These are phyloP conservation scores for Aythya baeri DNA, from an alignment of 2,113 vertebrate genomes.

Conservation along the genomic window DNA sequence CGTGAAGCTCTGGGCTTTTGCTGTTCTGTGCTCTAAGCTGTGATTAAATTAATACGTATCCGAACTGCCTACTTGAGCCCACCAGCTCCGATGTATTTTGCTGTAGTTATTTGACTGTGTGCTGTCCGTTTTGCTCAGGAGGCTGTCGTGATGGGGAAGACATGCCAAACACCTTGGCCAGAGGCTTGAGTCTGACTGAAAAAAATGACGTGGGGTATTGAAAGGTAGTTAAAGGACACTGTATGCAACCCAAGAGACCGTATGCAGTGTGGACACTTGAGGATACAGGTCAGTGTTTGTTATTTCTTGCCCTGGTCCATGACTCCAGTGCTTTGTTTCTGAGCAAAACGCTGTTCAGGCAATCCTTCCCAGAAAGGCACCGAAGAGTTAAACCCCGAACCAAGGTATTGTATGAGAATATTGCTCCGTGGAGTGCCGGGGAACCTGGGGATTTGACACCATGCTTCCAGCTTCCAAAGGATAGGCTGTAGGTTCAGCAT, in stretches of 20 bases:
- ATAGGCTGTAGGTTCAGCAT: not conserved
- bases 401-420: not conserved
- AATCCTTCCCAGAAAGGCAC: not conserved
- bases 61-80: not conserved
- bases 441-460: not conserved
- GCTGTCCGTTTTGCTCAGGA: not conserved
- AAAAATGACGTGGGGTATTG: not conserved
- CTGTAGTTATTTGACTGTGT: not conserved
- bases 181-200: not conserved
- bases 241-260: not conserved
- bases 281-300: not conserved
- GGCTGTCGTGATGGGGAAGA: not conserved
- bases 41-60: not conserved
- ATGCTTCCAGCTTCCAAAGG: not conserved
- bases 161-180: not conserved
- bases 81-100: not conserved
- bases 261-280: not conserved
- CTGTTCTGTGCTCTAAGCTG: not conserved
- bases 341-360: not conserved
- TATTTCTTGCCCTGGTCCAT: not conserved
- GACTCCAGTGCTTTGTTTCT: not conserved
- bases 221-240: not conserved
- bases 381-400: not conserved
- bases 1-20: not conserved
- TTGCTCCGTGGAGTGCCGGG: not conserved